Base-by-base conservation (phyloP, 2,797 vertebrate species). In the Anguilla anguilla region DNA sequence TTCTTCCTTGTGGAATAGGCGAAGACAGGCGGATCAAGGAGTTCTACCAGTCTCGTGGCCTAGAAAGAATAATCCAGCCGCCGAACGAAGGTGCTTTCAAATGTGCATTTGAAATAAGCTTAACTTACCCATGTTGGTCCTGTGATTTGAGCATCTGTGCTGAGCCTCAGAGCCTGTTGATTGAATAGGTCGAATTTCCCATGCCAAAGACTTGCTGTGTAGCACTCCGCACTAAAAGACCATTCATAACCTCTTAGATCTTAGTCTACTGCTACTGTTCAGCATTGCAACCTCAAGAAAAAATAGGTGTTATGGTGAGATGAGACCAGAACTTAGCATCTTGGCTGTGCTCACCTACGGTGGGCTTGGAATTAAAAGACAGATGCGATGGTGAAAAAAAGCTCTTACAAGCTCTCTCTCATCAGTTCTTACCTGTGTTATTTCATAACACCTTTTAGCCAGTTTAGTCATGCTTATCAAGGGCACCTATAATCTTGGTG, bases 1-100 rank as follows among this genome's bases (percentile, higher is more conserved):
- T 89, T 53, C 53, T 88, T 86, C 6, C 31, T 2, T 59, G 6
- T 61, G 84, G 35, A 51, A 0, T 93, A 99, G 98, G 97, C 92
- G 98, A 99, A 95, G 98, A 99, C 94, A 97, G 97, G 91, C 94
- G 98, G 92, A 99, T 99, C 95, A 97, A 97, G 79, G 98, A 99
- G 74, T 99, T 99, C 94, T 99, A 98, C 94, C 98, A 99, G 95
- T 98, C 98, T 13, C 69, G 98, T 0, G 98, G 98, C 43, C 95
- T 99, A 51, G 98, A 99, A 93, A 95, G 98, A 84, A 96, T 98
- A 88, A 96, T 98, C 4, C 98, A 99, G 89, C 97, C 98, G 0
- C 91, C 95, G 3, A 95, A 96, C 0, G 97, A 98, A 88, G 97
- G 98, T 98, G 57, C 57, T 3, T 59, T 3, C 2, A 59, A 59